A percentile compares a stretch with the other conserved stretches of the same genome.
These are phyloP conservation scores for Halictus ligatus DNA, from an alignment of 2,888 invertebrate genomes.

Conservation along the genomic window DNA sequence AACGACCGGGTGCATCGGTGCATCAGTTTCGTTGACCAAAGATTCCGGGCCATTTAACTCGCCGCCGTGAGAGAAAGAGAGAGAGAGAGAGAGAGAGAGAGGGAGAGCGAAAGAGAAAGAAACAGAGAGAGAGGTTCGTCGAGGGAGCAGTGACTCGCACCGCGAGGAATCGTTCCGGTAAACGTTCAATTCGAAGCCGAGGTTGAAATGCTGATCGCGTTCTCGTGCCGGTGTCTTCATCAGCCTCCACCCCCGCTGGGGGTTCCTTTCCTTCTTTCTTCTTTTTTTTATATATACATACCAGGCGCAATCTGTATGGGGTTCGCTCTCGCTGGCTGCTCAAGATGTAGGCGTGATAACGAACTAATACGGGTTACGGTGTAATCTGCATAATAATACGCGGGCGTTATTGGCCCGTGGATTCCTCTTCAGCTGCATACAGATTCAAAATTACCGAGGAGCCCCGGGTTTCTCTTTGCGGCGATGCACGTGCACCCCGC, in stretches of 20 bases:
- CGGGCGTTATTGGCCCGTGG: slow-evolving; percentile 80
- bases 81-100: neutral
- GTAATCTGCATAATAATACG: slow-evolving; percentile 84
- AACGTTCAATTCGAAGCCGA: slow-evolving; percentile 38
- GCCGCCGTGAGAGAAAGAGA: neutral
- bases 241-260: slow-evolving; percentile 7
- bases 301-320: slow-evolving; percentile 49
- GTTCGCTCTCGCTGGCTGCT: slow-evolving; percentile 66
- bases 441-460: slow-evolving; percentile 82
- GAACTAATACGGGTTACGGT: slow-evolving; percentile 83
- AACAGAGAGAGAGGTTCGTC: neutral
- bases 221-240: slow-evolving; percentile 53
- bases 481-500: slow-evolving; percentile 49
- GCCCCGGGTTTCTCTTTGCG: slow-evolving; percentile 25
- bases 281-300: slow-evolving; percentile 4
- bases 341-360: slow-evolving; percentile 81
- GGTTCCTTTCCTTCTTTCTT: slow-evolving; percentile 13
- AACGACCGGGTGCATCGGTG: too few species aligned
- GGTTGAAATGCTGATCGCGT: slow-evolving; percentile 55
- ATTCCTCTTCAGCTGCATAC: slow-evolving; percentile 81
- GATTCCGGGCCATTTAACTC: neutral
- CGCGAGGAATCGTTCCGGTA: slow-evolving; percentile 19
- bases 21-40: slow-evolving; percentile 9
- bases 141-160: neutral
- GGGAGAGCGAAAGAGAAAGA: neutral